Percentiles rank a stretch among this genome's conserved stretches.
These are phyloP conservation scores for Macrophya alboannulata DNA, from an alignment of 2,888 invertebrate species.

Conservation along the genomic window DNA sequence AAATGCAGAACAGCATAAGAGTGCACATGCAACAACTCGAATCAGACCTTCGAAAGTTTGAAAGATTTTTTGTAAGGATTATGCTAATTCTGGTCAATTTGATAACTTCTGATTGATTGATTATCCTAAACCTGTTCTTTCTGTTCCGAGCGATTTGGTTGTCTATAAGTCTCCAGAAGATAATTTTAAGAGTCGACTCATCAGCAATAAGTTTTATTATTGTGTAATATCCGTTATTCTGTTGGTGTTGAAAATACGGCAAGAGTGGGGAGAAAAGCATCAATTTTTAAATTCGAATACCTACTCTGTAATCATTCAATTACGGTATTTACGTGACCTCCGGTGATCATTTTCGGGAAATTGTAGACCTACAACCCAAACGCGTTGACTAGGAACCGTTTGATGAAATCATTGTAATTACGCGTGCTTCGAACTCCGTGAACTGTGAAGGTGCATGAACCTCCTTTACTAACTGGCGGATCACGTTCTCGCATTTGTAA, in stretches of 20 bases:
- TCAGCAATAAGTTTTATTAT: background rate
- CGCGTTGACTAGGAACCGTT: slow-evolving; percentile 37
- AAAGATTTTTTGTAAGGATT: background rate
- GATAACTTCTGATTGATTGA: background rate
- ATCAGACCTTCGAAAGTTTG: background rate
- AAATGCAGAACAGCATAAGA: background rate
- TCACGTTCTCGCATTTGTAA: slow-evolving; percentile 20
- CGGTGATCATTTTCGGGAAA: slow-evolving; percentile 7
- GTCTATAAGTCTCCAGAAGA: background rate
- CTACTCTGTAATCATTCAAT: slow-evolving; percentile 37
- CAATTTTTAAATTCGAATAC: slow-evolving; percentile 1
- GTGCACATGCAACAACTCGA: background rate
- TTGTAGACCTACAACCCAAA: background rate
- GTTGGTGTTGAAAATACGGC: background rate
- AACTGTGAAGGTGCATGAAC: slow-evolving; percentile 3
- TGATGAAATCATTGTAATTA: slow-evolving; percentile 44
- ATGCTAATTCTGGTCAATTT: background rate
- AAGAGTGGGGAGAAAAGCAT: background rate
- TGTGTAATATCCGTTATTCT: background rate
- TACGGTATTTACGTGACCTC: background rate
- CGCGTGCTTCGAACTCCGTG: background rate
- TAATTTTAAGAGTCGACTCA: background rate
- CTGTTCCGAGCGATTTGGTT: background rate
- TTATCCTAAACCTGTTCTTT: background rate
- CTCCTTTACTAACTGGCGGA: slow-evolving; percentile 4